Evolutionary conservation across 2,888 invertebrate genomes (phyloP).

Genomic region (Cephonodes hylas): DNA sequence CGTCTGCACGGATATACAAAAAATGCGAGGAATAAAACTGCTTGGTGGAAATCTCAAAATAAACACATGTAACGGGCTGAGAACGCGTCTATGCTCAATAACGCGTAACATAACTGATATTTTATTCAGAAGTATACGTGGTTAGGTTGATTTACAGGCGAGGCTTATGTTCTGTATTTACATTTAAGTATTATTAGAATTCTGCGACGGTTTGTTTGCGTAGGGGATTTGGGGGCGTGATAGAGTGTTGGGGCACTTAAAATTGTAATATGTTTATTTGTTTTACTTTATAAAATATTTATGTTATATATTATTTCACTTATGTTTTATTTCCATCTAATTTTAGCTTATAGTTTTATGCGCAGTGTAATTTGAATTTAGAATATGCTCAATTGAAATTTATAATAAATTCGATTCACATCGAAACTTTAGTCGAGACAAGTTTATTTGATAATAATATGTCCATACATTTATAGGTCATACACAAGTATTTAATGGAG

Average conservation of each 20-base stretch:
- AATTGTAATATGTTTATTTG: background rate
- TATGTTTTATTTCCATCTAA: background rate
- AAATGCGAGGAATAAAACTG: background rate
- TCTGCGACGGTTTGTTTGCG: background rate
- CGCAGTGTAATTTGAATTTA: no score
- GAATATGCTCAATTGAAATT: no score
- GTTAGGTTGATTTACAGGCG: constrained; percentile 24
- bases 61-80: background rate
- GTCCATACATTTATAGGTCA: no score
- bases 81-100: constrained; percentile 13
- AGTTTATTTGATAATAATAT: no score
- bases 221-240: background rate
- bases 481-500: no score
- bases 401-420: no score
- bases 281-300: no score
- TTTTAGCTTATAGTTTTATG: no score
- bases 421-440: no score
- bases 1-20: background rate
- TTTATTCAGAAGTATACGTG: constrained; percentile 27
- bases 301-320: background rate
- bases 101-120: constrained; percentile 21
- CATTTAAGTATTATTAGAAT: constrained; percentile 4
- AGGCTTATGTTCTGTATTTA: constrained; percentile 4
- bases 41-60: background rate
- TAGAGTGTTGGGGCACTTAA: background rate